Base-by-base conservation (phyloP, 2,888 invertebrate species). In the Drosophila anomelani region DNA sequence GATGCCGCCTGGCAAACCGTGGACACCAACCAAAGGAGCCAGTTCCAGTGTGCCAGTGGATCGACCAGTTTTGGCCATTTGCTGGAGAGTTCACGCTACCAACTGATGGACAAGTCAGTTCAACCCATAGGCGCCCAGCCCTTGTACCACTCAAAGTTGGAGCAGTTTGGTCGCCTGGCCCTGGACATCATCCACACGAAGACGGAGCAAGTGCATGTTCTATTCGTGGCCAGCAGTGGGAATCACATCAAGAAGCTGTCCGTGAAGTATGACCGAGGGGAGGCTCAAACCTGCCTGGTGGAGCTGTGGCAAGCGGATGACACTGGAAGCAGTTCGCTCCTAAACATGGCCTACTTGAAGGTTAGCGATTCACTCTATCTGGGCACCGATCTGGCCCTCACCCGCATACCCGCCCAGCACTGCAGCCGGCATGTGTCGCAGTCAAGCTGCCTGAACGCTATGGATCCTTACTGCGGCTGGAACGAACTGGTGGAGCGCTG, bases 391-490 rank as follows among this genome's bases (percentile, higher is more conserved):
- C 90, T 93, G 0, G 94, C 94, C 3, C 93, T 97, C 6, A 91
- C 96, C 43, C 95, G 96, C 39, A 94, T 98, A 59, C 95, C 96
- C 0, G 95, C 96, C 1, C 95, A 96, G 74, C 96, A 97, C 47
- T 98, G 98, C 88, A 93, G 93, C 38, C 94, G 97, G 3, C 96
- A 97, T 92, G 93, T 93, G 10, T 95, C 95, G 9, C 94, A 94
- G 57, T 93, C 94, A 10, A 95, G 96, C 9, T 98, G 98, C 91
- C 91, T 96, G 46, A 95, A 95, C 80, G 96, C 98, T 0, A 96
- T 96, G 93, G 98, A 98, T 93, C 98, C 98, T 0, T 98, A 98
- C 91, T 98, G 98, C 92, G 98, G 98, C 0, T 98, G 98, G 98
- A 96, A 98, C 92, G 95, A 96, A 78, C 93, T 95, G 7, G 93